Conservation (phyloP, 1,140 invertebrate genomes). For the Fopius arisanus region DNA sequence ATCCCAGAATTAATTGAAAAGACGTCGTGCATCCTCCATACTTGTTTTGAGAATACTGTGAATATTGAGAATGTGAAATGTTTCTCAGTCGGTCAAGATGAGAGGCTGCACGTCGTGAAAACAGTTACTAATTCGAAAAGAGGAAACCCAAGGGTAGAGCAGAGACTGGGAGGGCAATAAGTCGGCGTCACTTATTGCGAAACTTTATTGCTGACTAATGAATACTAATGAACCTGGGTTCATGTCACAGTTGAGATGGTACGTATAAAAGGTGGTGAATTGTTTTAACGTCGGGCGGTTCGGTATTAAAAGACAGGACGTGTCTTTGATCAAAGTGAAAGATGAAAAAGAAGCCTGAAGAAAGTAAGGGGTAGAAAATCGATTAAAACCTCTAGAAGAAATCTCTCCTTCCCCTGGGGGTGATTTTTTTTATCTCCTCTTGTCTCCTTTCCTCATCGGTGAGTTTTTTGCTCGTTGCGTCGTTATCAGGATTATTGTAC, state of each 20-base stretch:
- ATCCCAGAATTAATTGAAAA: too few relatives aligned
- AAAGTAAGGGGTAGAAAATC: constrained; percentile 2
- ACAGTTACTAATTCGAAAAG: not conserved
- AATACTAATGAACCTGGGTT: constrained; percentile 12
- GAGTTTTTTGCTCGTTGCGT: constrained; percentile 21
- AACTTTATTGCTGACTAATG: constrained; percentile 20
- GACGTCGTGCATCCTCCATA: not conserved
- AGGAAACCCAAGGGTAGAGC: not conserved
- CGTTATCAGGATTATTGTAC: constrained; percentile 41
- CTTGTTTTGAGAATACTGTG: too few relatives aligned
- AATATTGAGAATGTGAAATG: too few relatives aligned
- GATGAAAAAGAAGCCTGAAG: not conserved
- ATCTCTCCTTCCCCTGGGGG: not conserved
- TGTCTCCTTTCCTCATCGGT: not conserved
- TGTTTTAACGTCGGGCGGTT: not conserved
- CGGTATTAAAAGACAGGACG: constrained; percentile 7
- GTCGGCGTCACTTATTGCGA: constrained; percentile 13
- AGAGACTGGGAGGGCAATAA: not conserved
- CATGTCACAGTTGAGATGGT: not conserved
- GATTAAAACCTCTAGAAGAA: constrained; percentile 5
- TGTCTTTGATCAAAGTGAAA: constrained; percentile 7
- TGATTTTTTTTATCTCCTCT: not conserved
- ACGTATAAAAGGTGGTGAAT: constrained; percentile 13
- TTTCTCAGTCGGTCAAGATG: not conserved
- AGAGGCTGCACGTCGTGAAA: not conserved